phyloP scores from a whole-genome alignment of 2,113 vertebrate genomes.

The Epinephelus lanceolatus region DNA sequence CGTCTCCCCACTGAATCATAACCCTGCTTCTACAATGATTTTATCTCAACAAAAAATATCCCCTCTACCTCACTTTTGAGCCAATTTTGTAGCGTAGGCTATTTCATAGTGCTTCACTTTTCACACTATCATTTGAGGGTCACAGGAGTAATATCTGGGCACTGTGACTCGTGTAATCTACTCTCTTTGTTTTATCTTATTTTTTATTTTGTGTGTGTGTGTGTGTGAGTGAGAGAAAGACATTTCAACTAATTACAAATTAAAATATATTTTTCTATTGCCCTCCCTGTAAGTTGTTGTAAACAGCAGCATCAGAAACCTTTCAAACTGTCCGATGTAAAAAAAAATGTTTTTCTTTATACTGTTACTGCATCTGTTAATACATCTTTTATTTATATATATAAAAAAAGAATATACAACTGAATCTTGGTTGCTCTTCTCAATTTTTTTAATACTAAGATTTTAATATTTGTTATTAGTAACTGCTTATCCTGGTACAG shows the following conservation, averaged over 20 bases:
- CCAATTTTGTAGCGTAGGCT: not conserved
- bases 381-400: too few relatives aligned
- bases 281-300: not conserved
- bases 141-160: not conserved
- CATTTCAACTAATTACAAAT: not conserved
- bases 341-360: not conserved
- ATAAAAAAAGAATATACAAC: too few relatives aligned
- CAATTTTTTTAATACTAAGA: too few relatives aligned
- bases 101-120: not conserved
- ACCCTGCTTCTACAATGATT: slow-evolving; percentile 13
- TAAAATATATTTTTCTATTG: not conserved
- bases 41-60: slow-evolving; percentile 12
- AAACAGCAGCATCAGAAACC: not conserved
- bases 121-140: not conserved
- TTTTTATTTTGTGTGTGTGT: not conserved
- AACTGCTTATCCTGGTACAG: too few relatives aligned
- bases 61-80: not conserved
- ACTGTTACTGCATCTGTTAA: not conserved
- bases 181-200: not conserved
- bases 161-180: not conserved
- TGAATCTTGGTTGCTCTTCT: too few relatives aligned
- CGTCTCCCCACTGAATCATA: not conserved
- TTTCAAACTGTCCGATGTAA: not conserved
- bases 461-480: too few relatives aligned
- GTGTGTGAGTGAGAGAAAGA: too few relatives aligned